phyloP scores from a whole-genome alignment of 1,140 invertebrate genomes.

The Thaumatotibia leucotreta region DNA sequence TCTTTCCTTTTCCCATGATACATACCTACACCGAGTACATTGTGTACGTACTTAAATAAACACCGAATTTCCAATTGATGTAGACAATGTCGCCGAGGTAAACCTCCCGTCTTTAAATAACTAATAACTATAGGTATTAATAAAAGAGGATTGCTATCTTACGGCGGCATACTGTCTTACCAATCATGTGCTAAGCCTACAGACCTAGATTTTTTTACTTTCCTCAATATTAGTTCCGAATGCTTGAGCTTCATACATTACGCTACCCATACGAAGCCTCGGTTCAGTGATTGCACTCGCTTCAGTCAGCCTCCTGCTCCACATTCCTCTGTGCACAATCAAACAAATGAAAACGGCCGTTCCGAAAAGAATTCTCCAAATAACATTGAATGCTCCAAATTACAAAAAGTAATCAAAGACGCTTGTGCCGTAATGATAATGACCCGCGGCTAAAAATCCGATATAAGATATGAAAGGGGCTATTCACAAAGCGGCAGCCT shows the following conservation, averaged over 20 bases:
- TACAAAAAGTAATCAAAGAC: constrained; percentile 64
- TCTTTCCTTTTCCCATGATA: no score
- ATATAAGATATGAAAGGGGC: constrained; percentile 62
- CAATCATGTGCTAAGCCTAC: no score
- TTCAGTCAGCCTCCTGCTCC: not conserved
- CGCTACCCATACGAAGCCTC: not conserved
- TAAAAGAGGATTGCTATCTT: no score
- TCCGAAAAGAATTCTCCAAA: constrained; percentile 41
- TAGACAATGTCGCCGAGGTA: no score
- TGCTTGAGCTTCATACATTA: not conserved
- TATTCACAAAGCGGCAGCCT: constrained; percentile 68
- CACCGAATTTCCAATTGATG: no score
- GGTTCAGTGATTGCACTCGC: not conserved
- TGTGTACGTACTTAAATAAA: no score
- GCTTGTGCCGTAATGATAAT: constrained; percentile 41
- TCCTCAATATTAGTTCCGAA: not conserved
- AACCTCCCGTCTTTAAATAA: no score
- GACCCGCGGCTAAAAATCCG: constrained; percentile 48
- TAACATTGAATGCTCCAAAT: constrained; percentile 61
- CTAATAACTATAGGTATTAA: no score
- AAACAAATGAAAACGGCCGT: constrained; percentile 31
- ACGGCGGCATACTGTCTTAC: no score
- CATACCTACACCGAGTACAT: no score
- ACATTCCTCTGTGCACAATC: constrained; percentile 1
- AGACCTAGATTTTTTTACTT: no score